Conservation (phyloP, 2,888 invertebrate genomes). For the Seira ritae region DNA sequence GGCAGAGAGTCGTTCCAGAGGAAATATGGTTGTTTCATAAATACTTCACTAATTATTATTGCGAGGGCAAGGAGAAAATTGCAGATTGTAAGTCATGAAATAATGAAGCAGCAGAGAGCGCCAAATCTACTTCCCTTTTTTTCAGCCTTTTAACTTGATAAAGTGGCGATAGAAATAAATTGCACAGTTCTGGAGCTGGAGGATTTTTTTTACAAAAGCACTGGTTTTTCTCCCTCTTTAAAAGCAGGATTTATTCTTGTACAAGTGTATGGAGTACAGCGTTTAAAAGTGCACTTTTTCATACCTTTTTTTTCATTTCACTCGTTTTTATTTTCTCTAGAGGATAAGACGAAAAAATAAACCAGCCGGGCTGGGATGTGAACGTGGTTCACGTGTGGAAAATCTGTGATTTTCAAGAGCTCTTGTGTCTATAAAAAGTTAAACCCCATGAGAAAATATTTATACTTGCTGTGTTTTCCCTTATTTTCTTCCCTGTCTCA, state of each 20-base stretch:
- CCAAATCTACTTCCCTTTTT: background rate
- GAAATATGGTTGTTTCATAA: background rate
- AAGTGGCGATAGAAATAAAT: background rate
- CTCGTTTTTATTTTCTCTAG: constrained; percentile 32
- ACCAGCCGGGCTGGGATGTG: constrained; percentile 6
- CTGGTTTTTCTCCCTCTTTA: too few species aligned
- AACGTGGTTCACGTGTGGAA: constrained; percentile 48
- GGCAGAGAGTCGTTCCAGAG: too few species aligned
- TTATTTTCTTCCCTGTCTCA: background rate
- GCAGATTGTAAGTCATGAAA: background rate
- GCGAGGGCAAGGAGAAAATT: background rate
- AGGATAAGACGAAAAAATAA: constrained; percentile 24
- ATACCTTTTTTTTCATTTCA: background rate
- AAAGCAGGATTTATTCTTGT: too few species aligned
- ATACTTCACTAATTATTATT: background rate
- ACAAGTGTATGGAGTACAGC: background rate
- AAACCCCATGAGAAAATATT: constrained; percentile 58
- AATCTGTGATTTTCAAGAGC: constrained; percentile 59
- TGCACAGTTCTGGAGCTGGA: too few species aligned
- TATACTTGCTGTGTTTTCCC: constrained; percentile 30
- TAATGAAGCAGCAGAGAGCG: background rate
- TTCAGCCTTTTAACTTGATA: background rate
- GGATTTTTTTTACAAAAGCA: too few species aligned
- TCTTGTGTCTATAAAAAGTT: constrained; percentile 55
- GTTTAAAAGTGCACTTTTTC: background rate